phyloP scores from a whole-genome alignment of 2,888 invertebrate genomes.

The Platerodrilus igneus region DNA sequence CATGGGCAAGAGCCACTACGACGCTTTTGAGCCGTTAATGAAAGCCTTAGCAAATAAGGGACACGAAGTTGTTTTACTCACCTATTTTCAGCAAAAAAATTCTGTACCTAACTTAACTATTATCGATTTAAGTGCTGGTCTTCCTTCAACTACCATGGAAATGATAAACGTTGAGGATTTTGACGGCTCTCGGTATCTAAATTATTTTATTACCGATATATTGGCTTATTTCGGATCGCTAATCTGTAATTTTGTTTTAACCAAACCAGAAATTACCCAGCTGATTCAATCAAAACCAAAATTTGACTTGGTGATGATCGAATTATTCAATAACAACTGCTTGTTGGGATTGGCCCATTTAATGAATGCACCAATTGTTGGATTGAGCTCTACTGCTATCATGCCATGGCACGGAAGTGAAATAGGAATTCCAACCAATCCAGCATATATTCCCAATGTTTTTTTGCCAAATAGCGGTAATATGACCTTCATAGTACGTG shows the following conservation, averaged over 20 bases:
- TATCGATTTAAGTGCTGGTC: constrained; percentile 14
- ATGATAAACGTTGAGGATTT: constrained; percentile 1
- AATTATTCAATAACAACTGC: constrained; percentile 67
- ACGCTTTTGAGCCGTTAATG: constrained; percentile 59
- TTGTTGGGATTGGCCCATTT: constrained; percentile 60
- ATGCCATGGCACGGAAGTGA: constrained; percentile 48
- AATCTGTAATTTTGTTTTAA: constrained; percentile 15
- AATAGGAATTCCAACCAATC: constrained; percentile 49
- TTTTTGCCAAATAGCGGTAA: constrained; percentile 36
- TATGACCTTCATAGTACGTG: constrained; percentile 31
- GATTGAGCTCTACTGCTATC: constrained; percentile 50
- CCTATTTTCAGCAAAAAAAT: constrained; percentile 53
- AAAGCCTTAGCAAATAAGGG: constrained; percentile 57
- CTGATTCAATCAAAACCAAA: constrained; percentile 33
- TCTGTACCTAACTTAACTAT: constrained; percentile 25
- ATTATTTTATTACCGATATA: not conserved
- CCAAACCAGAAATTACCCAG: constrained; percentile 29
- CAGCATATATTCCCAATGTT: constrained; percentile 48
- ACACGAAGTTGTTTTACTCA: constrained; percentile 64
- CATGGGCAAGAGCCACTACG: constrained; percentile 66
- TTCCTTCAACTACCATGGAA: not conserved
- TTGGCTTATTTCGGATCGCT: constrained; percentile 8
- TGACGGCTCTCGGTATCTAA: constrained; percentile 1
- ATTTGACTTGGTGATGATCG: constrained; percentile 62
- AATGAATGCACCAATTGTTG: constrained; percentile 55